phyloP scores from a whole-genome alignment of 2,888 invertebrate genomes.

The Cryptus viduatorius region DNA sequence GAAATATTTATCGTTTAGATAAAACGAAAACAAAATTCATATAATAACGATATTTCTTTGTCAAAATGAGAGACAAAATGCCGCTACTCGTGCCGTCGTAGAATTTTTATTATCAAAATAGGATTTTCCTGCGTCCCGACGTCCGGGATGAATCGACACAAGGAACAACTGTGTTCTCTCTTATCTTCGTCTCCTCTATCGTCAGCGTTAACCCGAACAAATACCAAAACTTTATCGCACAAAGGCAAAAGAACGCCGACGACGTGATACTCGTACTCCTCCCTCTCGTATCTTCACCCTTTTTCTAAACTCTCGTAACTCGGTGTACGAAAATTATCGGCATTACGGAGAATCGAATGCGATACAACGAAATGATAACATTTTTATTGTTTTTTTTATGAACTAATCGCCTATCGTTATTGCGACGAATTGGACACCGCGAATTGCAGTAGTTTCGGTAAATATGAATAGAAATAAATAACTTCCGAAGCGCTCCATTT shows the following conservation, averaged over 20 bases:
- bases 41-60: neutral
- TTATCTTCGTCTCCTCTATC: conserved; percentile 29
- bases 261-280: neutral
- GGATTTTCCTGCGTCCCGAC: neutral
- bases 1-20: neutral
- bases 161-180: conserved; percentile 53
- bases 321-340: neutral
- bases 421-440: neutral
- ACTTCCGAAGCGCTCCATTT: neutral
- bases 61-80: neutral
- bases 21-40: neutral
- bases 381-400: conserved; percentile 18
- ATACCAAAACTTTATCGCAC: conserved; percentile 60
- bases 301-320: conserved; percentile 15
- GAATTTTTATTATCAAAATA: conserved; percentile 25
- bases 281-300: neutral
- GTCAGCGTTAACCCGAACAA: conserved; percentile 46
- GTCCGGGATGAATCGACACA: conserved; percentile 34
- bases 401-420: neutral
- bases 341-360: conserved; percentile 30
- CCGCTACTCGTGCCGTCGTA: neutral
- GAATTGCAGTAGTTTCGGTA: neutral
- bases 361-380: conserved; percentile 20
- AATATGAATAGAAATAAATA: neutral
- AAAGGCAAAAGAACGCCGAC: conserved; percentile 56